These are phyloP conservation scores for Choloepus didactylus DNA, from an alignment of 2,797 vertebrate species.

Conservation along the genomic window DNA sequence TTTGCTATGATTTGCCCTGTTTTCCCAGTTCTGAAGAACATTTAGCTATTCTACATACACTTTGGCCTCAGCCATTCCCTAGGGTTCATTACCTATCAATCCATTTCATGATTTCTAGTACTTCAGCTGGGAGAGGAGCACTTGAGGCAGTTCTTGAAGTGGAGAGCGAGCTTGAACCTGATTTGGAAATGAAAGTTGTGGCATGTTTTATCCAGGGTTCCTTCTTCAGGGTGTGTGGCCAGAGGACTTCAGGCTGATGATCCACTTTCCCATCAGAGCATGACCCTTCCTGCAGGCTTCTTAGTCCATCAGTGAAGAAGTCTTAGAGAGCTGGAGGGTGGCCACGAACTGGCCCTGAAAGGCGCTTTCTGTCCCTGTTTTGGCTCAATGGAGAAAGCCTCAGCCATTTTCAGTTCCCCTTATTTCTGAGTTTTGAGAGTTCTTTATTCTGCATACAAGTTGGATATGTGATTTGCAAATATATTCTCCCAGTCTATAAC, in stretches of 20 bases:
- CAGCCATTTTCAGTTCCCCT: too few relatives aligned
- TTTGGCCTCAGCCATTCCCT: not conserved
- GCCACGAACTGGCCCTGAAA: too few relatives aligned
- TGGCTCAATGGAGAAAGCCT: too few relatives aligned
- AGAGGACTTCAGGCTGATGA: slow-evolving; percentile 75
- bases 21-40: not conserved
- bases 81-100: too few relatives aligned
- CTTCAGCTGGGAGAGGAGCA: slow-evolving; percentile 73
- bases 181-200: slow-evolving; percentile 1
- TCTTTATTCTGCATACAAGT: slow-evolving; percentile 1
- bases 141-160: slow-evolving; percentile 86
- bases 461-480: not conserved
- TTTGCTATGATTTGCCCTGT: not conserved
- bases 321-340: slow-evolving; percentile 71
- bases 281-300: slow-evolving; percentile 82
- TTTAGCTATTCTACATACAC: not conserved
- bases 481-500: not conserved
- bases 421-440: not conserved
- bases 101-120: not conserved
- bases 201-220: not conserved
- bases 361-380: too few relatives aligned
- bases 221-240: rapidly evolving
- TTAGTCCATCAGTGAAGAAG: slow-evolving; percentile 86
- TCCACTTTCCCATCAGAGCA: slow-evolving; percentile 80
- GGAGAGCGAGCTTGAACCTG: slow-evolving; percentile 75